phyloP scores from a whole-genome alignment of 2,113 vertebrate genomes.

The Anolis sagrei region DNA sequence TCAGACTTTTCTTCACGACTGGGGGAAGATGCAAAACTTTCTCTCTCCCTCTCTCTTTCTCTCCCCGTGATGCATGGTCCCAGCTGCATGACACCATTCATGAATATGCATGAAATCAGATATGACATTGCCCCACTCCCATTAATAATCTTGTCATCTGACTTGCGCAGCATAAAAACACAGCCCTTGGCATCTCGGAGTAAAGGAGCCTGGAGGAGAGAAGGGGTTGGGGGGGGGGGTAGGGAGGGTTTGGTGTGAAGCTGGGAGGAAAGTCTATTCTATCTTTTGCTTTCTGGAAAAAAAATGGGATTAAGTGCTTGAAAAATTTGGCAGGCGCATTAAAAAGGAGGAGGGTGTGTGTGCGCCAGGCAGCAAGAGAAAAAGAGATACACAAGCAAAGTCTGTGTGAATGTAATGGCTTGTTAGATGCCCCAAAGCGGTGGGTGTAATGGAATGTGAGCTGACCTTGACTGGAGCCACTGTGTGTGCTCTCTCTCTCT shows the following conservation, averaged over 20 bases:
- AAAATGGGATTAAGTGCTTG: constrained; percentile 78
- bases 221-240: constrained; percentile 33
- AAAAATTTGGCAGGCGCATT: constrained; percentile 72
- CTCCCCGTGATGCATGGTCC: constrained; percentile 80
- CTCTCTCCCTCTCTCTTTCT: constrained; percentile 66
- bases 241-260: background rate
- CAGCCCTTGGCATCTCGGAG: constrained; percentile 79
- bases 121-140: constrained; percentile 87
- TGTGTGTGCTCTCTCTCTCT: constrained; percentile 85
- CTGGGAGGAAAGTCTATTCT: constrained; percentile 59
- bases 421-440: constrained; percentile 78
- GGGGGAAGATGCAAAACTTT: constrained; percentile 72
- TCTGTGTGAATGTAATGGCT: constrained; percentile 77
- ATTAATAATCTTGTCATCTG: constrained; percentile 98
- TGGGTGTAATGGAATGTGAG: constrained; percentile 88
- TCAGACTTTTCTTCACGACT: constrained; percentile 74
- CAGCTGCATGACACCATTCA: constrained; percentile 89
- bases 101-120: constrained; percentile 97
- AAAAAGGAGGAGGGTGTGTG: constrained; percentile 53
- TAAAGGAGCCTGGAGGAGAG: constrained; percentile 78
- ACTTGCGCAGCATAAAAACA: constrained; percentile 86
- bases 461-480: constrained; percentile 90
- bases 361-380: constrained; percentile 36
- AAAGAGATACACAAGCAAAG: constrained; percentile 49
- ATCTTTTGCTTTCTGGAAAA: constrained; percentile 64